phyloP scores from a whole-genome alignment of 2,888 invertebrate genomes.

The Torymus tubicola region DNA sequence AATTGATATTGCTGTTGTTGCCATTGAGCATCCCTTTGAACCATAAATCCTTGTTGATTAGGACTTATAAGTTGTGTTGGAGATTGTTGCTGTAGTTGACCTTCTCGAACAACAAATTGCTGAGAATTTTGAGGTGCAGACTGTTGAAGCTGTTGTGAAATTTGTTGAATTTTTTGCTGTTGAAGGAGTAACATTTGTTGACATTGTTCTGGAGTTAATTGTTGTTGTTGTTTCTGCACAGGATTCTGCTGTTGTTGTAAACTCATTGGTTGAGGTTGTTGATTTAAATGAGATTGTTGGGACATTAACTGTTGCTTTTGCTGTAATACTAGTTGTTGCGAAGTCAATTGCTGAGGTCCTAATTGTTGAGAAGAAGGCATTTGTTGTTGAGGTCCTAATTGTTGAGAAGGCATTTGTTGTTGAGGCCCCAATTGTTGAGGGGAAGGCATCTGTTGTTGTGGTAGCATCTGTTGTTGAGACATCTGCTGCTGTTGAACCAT shows the following conservation, averaged over 20 bases:
- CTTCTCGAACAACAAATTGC: constrained; percentile 75
- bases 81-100: constrained; percentile 73
- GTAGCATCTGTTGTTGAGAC: constrained; percentile 61
- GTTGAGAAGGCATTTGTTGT: constrained; percentile 60
- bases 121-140: constrained; percentile 73
- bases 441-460: constrained; percentile 60
- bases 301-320: constrained; percentile 61
- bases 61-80: constrained; percentile 72
- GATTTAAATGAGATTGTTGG: constrained; percentile 60
- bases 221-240: constrained; percentile 77
- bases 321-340: constrained; percentile 61
- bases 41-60: constrained; percentile 72
- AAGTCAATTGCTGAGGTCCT: constrained; percentile 55
- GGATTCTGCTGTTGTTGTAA: constrained; percentile 76
- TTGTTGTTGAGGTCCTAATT: constrained; percentile 49
- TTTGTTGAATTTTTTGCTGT: constrained; percentile 78
- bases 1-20: constrained; percentile 79
- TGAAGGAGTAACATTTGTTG: constrained; percentile 78
- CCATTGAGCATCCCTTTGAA: constrained; percentile 80
- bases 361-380: constrained; percentile 54
- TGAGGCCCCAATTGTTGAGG: constrained; percentile 64
- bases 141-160: constrained; percentile 77
- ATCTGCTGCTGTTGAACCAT: constrained; percentile 59
- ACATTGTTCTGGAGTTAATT: constrained; percentile 70
- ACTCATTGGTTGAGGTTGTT: constrained; percentile 69